A percentile compares a stretch with the other conserved stretches of the same genome.
Conservation (phyloP, 1,140 invertebrate species). For the Himalopsyche phryganea region DNA sequence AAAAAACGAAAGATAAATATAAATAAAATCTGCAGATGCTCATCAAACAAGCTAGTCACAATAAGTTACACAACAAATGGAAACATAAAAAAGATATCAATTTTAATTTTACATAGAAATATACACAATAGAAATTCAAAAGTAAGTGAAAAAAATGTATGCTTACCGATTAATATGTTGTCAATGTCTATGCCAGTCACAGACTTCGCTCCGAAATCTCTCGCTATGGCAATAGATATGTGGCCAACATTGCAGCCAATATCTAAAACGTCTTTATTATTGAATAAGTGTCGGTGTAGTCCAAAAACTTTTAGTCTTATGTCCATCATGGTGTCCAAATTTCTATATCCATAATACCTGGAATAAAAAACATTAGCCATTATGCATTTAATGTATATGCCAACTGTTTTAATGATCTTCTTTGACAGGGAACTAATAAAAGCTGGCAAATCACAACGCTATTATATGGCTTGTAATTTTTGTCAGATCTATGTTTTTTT, state of each 20-base stretch:
- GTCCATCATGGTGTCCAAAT: conserved; percentile 76
- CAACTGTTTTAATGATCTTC: no score
- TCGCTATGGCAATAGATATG: conserved; percentile 82
- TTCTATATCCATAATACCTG: conserved; percentile 93
- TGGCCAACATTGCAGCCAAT: conserved; percentile 98
- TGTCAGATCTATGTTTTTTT: no score
- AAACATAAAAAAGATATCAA: no score
- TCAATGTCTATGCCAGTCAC: conserved; percentile 97
- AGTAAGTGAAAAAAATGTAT: no score
- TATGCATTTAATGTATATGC: no score
- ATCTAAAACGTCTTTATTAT: conserved; percentile 88
- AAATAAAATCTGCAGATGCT: not conserved
- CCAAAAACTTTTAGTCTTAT: conserved; percentile 76
- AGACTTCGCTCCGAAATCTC: conserved; percentile 77
- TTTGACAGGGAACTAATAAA: no score
- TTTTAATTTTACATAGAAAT: no score
- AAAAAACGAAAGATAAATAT: not conserved
- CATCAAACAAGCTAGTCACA: no score
- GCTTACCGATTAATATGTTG: conserved; percentile 69
- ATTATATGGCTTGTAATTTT: no score
- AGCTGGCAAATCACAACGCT: no score
- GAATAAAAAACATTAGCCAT: conserved; percentile 32
- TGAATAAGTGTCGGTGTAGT: conserved; percentile 77
- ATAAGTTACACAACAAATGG: no score
- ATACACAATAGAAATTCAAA: no score